Evolutionary conservation across 2,888 invertebrate genomes (phyloP).

Genomic region (Trachelus stipa): DNA sequence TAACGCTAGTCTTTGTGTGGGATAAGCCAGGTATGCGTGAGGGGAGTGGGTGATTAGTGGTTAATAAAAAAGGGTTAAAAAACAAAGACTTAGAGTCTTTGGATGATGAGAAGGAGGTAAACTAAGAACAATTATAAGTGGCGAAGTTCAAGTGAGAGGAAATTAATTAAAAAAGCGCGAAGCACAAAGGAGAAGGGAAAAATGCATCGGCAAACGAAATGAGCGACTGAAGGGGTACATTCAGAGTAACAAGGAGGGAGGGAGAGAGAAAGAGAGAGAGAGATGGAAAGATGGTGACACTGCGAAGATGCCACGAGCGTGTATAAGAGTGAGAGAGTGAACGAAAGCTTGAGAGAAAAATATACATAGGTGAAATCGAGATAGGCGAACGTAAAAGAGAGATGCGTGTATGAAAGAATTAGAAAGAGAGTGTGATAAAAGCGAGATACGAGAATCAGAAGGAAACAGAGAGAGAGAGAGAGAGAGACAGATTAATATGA

Average conservation of each 20-base stretch:
- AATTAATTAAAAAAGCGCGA: background rate
- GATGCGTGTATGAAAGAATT: background rate
- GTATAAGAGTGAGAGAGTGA: constrained; percentile 30
- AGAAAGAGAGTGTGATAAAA: background rate
- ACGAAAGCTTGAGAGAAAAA: constrained; percentile 31
- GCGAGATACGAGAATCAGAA: background rate
- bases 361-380: constrained; percentile 18
- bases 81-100: constrained; percentile 7
- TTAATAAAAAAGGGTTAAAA: constrained; percentile 39
- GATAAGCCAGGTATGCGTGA: constrained; percentile 41
- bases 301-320: background rate
- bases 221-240: constrained; percentile 1
- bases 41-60: constrained; percentile 54
- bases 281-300: constrained; percentile 13
- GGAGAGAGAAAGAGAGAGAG: constrained; percentile 32
- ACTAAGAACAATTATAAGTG: background rate
- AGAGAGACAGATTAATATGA: constrained; percentile 11
- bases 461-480: constrained; percentile 5
- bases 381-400: background rate
- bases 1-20: constrained; percentile 62
- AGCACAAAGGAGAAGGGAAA: background rate
- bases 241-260: constrained; percentile 16
- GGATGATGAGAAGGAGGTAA: background rate
- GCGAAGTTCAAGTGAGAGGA: background rate
- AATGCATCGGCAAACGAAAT: constrained; percentile 9